Evolutionary conservation across 2,113 vertebrate species (phyloP).

Genomic region (Megaptera novaeangliae): DNA sequence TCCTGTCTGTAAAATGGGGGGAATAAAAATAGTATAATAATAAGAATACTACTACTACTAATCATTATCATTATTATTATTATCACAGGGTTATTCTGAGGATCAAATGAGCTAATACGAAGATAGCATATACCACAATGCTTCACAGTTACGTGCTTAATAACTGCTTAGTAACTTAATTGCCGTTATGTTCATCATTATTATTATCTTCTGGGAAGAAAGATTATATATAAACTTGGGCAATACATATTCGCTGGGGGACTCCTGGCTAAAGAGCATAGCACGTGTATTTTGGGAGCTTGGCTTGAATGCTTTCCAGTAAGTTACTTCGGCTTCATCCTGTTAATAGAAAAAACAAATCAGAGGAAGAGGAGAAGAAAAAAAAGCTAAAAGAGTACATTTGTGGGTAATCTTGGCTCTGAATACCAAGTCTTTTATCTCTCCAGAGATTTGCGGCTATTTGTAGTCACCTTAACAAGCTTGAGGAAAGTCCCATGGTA

Average conservation of each 20-base stretch:
- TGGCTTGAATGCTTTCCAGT: background rate
- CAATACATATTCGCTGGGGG: background rate
- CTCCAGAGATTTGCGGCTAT: background rate
- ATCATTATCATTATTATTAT: background rate
- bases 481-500: constrained; percentile 56
- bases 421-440: background rate
- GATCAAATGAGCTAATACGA: background rate
- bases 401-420: background rate
- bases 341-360: background rate
- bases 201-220: background rate
- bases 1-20: background rate
- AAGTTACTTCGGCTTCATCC: background rate
- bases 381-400: background rate
- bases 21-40: background rate
- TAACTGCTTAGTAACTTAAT: background rate
- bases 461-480: background rate
- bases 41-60: too few relatives aligned
- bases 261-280: background rate
- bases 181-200: background rate
- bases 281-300: background rate
- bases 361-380: background rate
- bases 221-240: background rate
- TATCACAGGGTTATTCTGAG: background rate
- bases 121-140: background rate
- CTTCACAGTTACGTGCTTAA: background rate